Conservation (phyloP, 2,113 vertebrate species). For the Psophia crepitans region DNA sequence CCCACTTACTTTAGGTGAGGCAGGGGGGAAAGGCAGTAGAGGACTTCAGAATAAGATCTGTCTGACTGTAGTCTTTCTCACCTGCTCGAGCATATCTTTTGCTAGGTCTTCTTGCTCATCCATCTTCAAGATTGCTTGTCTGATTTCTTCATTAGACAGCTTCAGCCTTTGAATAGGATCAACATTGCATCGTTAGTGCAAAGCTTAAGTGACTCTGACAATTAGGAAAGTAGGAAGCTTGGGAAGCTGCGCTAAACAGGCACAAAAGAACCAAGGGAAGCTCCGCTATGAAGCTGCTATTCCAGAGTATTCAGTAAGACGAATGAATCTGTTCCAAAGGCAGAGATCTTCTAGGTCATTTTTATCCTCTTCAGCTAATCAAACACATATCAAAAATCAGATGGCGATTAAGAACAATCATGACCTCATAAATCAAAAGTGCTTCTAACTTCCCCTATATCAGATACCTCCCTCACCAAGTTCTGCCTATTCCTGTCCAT, state of each 20-base stretch:
- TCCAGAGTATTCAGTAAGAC: background rate
- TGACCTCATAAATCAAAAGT: background rate
- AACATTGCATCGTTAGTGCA: background rate
- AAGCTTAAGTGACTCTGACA: background rate
- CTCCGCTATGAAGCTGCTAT: background rate
- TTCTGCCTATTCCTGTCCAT: background rate
- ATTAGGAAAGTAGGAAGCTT: background rate
- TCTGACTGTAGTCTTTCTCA: constrained; percentile 43
- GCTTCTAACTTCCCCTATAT: background rate
- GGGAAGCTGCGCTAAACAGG: background rate
- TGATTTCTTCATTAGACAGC: constrained; percentile 94
- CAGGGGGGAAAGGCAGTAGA: background rate
- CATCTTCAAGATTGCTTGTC: constrained; percentile 91
- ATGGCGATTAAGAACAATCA: background rate
- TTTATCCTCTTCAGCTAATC: background rate
- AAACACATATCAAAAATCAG: background rate
- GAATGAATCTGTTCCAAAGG: background rate
- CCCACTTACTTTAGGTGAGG: background rate
- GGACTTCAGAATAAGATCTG: background rate
- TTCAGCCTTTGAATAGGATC: constrained; percentile 83
- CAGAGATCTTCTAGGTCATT: background rate
- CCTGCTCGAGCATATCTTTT: constrained; percentile 99
- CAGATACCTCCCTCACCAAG: background rate
- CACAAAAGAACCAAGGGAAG: background rate
- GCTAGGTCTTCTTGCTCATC: constrained; percentile 95